A percentile compares a stretch with the other conserved stretches of the same genome.
Conservation (phyloP, 2,888 invertebrate species). For the Tineola bisselliella region DNA sequence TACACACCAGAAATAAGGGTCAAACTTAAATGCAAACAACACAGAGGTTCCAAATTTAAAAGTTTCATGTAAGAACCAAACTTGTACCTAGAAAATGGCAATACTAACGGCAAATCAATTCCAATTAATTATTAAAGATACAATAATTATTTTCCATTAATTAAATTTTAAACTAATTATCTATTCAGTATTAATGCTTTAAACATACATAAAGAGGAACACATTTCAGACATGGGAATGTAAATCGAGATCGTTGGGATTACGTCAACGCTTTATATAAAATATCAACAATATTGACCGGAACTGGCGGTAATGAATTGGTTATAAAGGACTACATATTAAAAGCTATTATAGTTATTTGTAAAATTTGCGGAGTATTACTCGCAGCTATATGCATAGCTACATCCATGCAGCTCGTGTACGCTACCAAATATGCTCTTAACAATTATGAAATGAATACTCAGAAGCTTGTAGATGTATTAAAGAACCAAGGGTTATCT, state of each 20-base stretch:
- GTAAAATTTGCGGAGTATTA: slow-evolving; percentile 48
- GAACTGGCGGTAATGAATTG: slow-evolving; percentile 50
- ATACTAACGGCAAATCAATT: too few relatives aligned
- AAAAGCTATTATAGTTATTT: slow-evolving; percentile 35
- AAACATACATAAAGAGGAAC: too few relatives aligned
- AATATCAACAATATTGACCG: slow-evolving; percentile 38
- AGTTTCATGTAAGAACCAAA: too few relatives aligned
- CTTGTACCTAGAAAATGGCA: too few relatives aligned
- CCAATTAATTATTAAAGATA: too few relatives aligned
- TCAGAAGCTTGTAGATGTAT: slow-evolving; percentile 41
- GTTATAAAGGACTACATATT: slow-evolving; percentile 30
- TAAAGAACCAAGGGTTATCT: slow-evolving; percentile 55
- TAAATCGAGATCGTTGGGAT: slow-evolving; percentile 38
- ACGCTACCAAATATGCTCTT: slow-evolving; percentile 45
- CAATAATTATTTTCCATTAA: too few relatives aligned
- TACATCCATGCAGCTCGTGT: slow-evolving; percentile 45
- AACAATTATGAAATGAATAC: slow-evolving; percentile 43
- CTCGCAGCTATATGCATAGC: slow-evolving; percentile 47
- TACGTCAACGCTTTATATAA: slow-evolving; percentile 50
- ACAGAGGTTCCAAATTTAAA: too few relatives aligned
- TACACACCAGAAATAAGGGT: too few relatives aligned
- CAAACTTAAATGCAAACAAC: too few relatives aligned
- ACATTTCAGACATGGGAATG: background rate
- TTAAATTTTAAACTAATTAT: too few relatives aligned
- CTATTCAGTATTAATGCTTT: background rate